A percentile compares a stretch with the other conserved stretches of the same genome.
phyloP scores from a whole-genome alignment of 2,797 vertebrate genomes.

The Taeniopygia guttata region DNA sequence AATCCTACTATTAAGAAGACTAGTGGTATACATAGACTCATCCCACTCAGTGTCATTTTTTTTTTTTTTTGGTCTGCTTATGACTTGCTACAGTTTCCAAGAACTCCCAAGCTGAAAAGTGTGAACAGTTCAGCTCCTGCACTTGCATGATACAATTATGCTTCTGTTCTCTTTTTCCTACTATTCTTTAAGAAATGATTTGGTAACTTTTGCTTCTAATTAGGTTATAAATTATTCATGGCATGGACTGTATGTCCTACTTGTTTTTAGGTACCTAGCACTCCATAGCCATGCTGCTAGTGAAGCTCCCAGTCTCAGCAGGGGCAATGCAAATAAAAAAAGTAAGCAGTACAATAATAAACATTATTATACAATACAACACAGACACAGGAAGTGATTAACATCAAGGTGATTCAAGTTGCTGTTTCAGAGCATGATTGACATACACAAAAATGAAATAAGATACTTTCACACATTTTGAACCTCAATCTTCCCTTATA shows the following conservation, averaged over 20 bases:
- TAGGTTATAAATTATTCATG: slow-evolving; percentile 9
- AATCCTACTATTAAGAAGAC: background rate
- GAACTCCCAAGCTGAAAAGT: background rate
- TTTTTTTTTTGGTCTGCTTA: background rate
- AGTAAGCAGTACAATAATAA: background rate
- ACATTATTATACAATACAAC: background rate
- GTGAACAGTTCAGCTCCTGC: background rate
- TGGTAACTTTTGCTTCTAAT: slow-evolving; percentile 9
- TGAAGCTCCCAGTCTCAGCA: background rate
- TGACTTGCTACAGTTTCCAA: background rate
- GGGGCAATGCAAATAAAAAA: background rate
- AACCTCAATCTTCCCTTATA: background rate
- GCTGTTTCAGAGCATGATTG: background rate
- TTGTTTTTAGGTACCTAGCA: background rate
- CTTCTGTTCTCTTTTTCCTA: slow-evolving; percentile 7
- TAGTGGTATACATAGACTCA: background rate
- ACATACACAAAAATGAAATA: background rate
- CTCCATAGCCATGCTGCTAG: background rate
- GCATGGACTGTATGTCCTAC: background rate
- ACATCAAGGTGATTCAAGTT: background rate
- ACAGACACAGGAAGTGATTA: background rate
- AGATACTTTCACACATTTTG: background rate
- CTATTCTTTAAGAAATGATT: background rate
- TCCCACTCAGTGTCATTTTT: background rate
- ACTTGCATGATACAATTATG: background rate